Conservation (phyloP, 1,140 invertebrate species). For the Xylocopa sonorina region DNA sequence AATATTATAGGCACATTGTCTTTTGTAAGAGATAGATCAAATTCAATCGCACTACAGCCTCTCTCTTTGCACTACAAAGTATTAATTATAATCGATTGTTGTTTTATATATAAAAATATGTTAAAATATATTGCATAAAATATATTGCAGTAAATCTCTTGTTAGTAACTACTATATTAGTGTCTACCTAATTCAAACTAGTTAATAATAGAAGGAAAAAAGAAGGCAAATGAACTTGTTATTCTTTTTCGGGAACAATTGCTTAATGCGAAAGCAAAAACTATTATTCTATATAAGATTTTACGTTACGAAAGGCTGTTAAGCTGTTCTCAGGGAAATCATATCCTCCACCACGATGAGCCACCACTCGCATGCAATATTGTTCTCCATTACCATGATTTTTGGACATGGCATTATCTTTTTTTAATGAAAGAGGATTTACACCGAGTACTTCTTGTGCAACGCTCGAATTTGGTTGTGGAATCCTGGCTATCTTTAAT, state of each 20-base stretch:
- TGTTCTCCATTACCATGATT: conserved; percentile 67
- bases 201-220: background rate
- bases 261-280: conserved; percentile 38
- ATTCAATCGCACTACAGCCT: conserved; percentile 88
- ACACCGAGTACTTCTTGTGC: conserved; percentile 80
- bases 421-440: conserved; percentile 70
- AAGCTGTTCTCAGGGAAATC: conserved; percentile 90
- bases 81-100: conserved; percentile 9
- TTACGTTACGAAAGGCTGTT: conserved; percentile 86
- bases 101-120: background rate
- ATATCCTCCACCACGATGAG: conserved; percentile 86
- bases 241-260: conserved; percentile 3
- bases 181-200: conserved; percentile 22
- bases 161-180: conserved; percentile 53
- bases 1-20: conserved; percentile 89
- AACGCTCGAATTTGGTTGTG: conserved; percentile 68
- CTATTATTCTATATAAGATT: conserved; percentile 63
- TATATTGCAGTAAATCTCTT: conserved; percentile 1
- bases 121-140: conserved; percentile 1
- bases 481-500: conserved; percentile 70
- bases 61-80: conserved; percentile 84
- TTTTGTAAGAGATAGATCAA: conserved; percentile 88
- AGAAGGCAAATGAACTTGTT: conserved; percentile 8
- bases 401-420: conserved; percentile 54
- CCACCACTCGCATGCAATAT: conserved; percentile 83